phyloP scores from a whole-genome alignment of 2,888 invertebrate species.

The Bombylius discolor region DNA sequence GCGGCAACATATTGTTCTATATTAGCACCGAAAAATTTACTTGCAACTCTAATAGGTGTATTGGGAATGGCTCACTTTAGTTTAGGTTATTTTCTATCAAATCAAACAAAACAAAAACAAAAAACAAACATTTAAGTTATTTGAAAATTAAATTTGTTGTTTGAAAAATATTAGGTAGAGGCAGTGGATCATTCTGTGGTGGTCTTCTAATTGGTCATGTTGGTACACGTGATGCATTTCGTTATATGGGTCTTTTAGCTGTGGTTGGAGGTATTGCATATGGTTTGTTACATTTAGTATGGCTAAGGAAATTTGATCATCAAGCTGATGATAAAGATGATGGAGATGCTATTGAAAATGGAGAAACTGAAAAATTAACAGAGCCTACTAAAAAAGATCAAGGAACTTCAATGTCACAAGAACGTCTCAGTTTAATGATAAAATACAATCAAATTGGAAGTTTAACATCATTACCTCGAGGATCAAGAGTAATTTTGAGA shows the following conservation, averaged over 20 bases:
- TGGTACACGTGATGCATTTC: conserved; percentile 64
- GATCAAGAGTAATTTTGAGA: conserved; percentile 40
- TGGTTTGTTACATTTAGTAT: conserved; percentile 55
- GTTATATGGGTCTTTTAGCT: conserved; percentile 63
- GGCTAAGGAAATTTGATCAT: conserved; percentile 51
- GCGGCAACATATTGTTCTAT: conserved; percentile 78
- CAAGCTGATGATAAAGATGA: conserved; percentile 28
- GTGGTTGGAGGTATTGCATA: conserved; percentile 59
- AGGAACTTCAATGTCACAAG: conserved; percentile 56
- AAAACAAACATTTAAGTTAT: too few relatives aligned
- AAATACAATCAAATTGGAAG: conserved; percentile 66
- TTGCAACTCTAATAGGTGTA: conserved; percentile 77
- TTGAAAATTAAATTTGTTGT: too few relatives aligned
- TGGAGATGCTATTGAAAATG: conserved; percentile 38
- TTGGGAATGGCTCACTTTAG: conserved; percentile 83
- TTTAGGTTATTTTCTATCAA: conserved; percentile 35
- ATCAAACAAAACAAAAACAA: not conserved
- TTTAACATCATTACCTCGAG: conserved; percentile 54
- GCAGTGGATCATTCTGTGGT: conserved; percentile 69
- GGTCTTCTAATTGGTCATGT: conserved; percentile 62
- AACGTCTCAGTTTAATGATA: conserved; percentile 59
- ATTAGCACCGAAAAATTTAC: conserved; percentile 66
- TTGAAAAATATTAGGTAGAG: conserved; percentile 42
- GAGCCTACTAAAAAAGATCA: conserved; percentile 55
- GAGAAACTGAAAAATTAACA: conserved; percentile 50